phyloP scores from a whole-genome alignment of 2,113 vertebrate species.

The Artemisiospiza belli region DNA sequence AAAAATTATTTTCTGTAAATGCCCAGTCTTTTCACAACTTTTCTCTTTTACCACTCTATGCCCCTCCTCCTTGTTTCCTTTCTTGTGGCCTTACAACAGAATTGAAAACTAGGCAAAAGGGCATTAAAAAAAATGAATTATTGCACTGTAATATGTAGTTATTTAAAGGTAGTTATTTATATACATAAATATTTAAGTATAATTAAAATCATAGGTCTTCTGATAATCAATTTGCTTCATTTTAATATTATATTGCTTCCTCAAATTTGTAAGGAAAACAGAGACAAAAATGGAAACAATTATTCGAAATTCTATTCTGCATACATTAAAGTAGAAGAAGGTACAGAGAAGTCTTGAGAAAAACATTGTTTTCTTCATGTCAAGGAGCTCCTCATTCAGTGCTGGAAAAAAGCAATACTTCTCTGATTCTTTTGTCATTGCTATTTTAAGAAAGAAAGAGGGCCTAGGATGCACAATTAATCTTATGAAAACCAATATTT shows the following conservation, averaged over 20 bases:
- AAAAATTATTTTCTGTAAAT: background rate
- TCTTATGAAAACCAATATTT: background rate
- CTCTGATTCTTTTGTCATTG: background rate
- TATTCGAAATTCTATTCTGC: background rate
- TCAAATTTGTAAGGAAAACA: background rate
- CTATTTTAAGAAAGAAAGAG: constrained; percentile 5
- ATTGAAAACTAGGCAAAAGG: background rate
- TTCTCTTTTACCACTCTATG: background rate
- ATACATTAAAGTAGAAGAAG: background rate
- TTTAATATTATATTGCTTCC: background rate
- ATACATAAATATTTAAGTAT: background rate
- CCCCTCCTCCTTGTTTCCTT: background rate
- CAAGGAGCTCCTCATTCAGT: background rate
- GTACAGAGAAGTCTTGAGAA: background rate
- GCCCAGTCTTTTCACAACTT: background rate
- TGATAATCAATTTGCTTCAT: background rate
- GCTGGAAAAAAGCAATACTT: background rate
- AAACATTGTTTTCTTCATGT: background rate
- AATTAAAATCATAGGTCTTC: background rate
- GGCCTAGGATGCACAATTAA: constrained; percentile 7
- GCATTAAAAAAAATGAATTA: background rate
- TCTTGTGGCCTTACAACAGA: background rate
- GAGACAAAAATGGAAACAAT: background rate
- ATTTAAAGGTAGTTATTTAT: background rate
- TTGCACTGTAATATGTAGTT: background rate